phyloP scores from a whole-genome alignment of 2,113 vertebrate species.

The Heteronetta atricapilla region DNA sequence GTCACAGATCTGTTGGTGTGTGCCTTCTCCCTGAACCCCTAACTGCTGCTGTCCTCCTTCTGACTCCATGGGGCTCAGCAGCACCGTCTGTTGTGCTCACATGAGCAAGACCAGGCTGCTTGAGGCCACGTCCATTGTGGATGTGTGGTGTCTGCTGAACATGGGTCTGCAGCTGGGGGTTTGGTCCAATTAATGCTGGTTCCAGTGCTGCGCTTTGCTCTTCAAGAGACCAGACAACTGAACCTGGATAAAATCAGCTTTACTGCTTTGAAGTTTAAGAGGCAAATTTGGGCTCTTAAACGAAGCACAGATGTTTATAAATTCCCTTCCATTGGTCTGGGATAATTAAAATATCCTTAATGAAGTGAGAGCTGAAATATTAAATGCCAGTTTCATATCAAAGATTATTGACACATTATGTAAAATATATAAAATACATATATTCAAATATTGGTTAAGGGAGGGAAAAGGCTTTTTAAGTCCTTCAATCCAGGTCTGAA shows the following conservation, averaged over 20 bases:
- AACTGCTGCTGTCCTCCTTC: background rate
- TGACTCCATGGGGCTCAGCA: background rate
- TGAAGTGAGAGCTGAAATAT: slow-evolving; percentile 67
- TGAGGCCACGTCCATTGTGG: rapidly evolving
- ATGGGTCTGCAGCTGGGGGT: background rate
- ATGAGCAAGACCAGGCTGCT: background rate
- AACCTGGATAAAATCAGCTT: slow-evolving; percentile 70
- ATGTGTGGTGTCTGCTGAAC: background rate
- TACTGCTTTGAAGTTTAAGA: slow-evolving; percentile 70
- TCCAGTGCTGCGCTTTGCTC: rapidly evolving
- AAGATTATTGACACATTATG: slow-evolving; percentile 60
- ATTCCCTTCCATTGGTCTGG: slow-evolving; percentile 52
- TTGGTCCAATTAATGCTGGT: background rate
- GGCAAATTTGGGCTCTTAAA: slow-evolving; percentile 65
- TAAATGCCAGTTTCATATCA: slow-evolving; percentile 45
- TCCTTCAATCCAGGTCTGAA: background rate
- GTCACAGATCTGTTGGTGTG: rapidly evolving
- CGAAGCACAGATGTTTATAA: slow-evolving; percentile 70
- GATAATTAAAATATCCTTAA: slow-evolving; percentile 69
- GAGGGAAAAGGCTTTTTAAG: background rate
- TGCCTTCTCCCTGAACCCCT: background rate
- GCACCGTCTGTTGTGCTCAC: rapidly evolving
- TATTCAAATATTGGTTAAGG: slow-evolving; percentile 3
- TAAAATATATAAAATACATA: slow-evolving; percentile 43
- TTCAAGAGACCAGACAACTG: slow-evolving; percentile 48